phyloP scores from a whole-genome alignment of 2,797 vertebrate species.

The Macropodus opercularis region DNA sequence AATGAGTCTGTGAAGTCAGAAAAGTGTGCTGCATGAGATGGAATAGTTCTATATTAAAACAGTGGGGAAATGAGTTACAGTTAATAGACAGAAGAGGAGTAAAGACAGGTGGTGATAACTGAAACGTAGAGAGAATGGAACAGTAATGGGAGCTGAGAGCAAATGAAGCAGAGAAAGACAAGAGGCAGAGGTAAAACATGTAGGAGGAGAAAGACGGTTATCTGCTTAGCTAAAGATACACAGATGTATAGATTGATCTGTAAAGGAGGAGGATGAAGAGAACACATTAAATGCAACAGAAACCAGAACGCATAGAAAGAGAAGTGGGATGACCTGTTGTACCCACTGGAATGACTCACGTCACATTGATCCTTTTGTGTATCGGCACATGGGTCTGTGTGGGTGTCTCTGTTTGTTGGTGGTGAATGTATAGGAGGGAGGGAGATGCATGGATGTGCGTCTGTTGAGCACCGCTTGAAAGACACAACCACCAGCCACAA shows the following conservation, averaged over 20 bases:
- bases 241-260: constrained; percentile 39
- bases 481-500: constrained; percentile 8
- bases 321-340: constrained; percentile 37
- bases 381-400: constrained; percentile 6
- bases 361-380: constrained; percentile 51
- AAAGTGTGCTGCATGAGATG: neutral
- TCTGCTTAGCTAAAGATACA: constrained; percentile 23
- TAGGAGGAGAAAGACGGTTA: constrained; percentile 33
- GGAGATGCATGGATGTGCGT: neutral
- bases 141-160: constrained; percentile 13
- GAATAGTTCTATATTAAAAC: neutral
- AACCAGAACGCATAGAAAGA: constrained; percentile 10
- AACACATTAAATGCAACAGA: constrained; percentile 17
- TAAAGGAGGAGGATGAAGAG: constrained; percentile 23
- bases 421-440: constrained; percentile 1
- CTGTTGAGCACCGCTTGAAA: constrained; percentile 15
- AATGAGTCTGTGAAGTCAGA: neutral
- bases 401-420: constrained; percentile 1
- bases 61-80: neutral
- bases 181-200: constrained; percentile 24
- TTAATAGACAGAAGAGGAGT: constrained; percentile 15
- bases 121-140: neutral
- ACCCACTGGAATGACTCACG: constrained; percentile 53
- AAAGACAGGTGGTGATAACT: constrained; percentile 11
- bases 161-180: constrained; percentile 21